These are phyloP conservation scores for Amblyraja radiata DNA, from an alignment of 2,797 vertebrate genomes.

Conservation along the genomic window DNA sequence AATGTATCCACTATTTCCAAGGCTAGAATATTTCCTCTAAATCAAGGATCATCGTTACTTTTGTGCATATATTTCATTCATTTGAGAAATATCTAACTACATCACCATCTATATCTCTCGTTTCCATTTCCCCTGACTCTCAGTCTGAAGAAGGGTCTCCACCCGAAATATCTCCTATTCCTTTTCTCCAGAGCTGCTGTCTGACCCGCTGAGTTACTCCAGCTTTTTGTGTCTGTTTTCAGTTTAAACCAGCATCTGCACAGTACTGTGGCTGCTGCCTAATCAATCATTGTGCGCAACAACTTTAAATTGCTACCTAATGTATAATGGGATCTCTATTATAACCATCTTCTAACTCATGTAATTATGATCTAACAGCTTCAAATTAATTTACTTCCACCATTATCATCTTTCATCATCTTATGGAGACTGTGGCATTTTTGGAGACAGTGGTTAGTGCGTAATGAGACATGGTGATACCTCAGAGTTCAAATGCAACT, in stretches of 20 bases:
- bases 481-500: neutral
- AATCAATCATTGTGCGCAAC: neutral
- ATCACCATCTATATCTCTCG: too few species aligned
- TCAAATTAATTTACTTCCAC: conserved; percentile 17
- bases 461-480: neutral
- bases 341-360: neutral
- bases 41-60: too few species aligned
- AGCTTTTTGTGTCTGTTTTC: too few species aligned
- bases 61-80: too few species aligned
- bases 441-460: neutral
- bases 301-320: conserved; percentile 7
- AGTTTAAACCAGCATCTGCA: neutral
- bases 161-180: too few species aligned
- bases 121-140: too few species aligned
- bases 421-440: conserved; percentile 2
- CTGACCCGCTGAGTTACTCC: too few species aligned
- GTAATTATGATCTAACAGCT: neutral
- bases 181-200: too few species aligned
- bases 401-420: neutral
- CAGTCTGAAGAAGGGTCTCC: too few species aligned
- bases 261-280: conserved; percentile 2
- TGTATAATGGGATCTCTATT: neutral
- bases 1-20: too few species aligned
- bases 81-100: too few species aligned
- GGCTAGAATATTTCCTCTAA: too few species aligned